Percentiles rank a stretch among this genome's conserved stretches.
Conservation (phyloP, 2,797 vertebrate genomes). For the Mycteria americana region DNA sequence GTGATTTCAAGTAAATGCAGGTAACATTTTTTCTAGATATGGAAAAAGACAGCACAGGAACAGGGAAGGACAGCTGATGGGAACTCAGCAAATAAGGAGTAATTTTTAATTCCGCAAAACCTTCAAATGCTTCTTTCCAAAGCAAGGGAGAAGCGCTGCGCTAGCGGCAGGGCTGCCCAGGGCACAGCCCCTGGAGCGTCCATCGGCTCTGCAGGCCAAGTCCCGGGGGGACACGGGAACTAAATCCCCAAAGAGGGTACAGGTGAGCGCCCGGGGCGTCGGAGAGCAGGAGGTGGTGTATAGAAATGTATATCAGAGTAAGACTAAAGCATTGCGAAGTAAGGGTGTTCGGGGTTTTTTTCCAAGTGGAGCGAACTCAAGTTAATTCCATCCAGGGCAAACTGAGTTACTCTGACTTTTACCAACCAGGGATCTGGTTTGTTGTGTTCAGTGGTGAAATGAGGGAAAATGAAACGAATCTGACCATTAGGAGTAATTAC, state of each 20-base stretch:
- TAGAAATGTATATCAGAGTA: background rate
- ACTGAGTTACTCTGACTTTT: background rate
- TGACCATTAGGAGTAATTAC: background rate
- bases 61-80: background rate
- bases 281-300: background rate
- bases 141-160: background rate
- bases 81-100: background rate
- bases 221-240: background rate
- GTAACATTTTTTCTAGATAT: background rate
- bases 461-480: background rate
- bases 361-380: background rate
- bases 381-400: background rate
- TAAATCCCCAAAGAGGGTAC: no score
- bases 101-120: background rate
- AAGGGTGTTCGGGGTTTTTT: background rate
- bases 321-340: background rate
- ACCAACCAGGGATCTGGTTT: background rate
- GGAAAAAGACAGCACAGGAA: background rate
- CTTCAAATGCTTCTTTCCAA: background rate
- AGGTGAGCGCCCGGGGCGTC: rapidly evolving
- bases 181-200: background rate
- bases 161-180: background rate
- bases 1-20: background rate
- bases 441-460: background rate
- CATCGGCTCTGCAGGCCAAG: background rate